Evolutionary conservation across 2,888 invertebrate genomes (phyloP).

Genomic region (Coelogynopora nodosa): DNA sequence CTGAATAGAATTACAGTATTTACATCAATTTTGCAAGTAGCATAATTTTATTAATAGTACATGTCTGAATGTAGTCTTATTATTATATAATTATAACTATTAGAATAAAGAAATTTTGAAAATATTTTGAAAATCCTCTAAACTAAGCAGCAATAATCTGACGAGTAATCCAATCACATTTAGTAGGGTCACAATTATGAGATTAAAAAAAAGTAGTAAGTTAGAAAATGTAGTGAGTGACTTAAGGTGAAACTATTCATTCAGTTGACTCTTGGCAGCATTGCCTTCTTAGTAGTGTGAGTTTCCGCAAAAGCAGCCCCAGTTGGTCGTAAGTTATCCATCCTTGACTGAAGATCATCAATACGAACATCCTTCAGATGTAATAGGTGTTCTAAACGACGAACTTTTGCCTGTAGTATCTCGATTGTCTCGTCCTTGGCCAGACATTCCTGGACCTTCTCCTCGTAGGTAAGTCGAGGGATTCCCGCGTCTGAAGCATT

Average conservation of each 20-base stretch:
- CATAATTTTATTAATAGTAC: too few relatives aligned
- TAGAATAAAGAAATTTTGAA: too few relatives aligned
- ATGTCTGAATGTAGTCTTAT: too few relatives aligned
- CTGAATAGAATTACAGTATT: too few relatives aligned
- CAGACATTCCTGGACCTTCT: constrained; percentile 58
- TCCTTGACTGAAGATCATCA: constrained; percentile 53
- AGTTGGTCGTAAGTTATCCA: constrained; percentile 42
- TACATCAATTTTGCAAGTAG: too few relatives aligned
- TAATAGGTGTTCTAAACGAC: constrained; percentile 59
- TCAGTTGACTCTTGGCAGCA: background rate
- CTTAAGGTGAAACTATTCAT: too few relatives aligned
- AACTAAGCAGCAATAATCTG: background rate
- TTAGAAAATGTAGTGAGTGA: too few relatives aligned
- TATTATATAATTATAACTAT: too few relatives aligned
- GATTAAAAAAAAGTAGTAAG: too few relatives aligned
- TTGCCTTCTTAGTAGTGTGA: background rate
- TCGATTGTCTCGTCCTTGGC: constrained; percentile 60
- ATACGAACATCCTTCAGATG: constrained; percentile 60
- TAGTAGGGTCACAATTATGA: background rate
- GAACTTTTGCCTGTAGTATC: constrained; percentile 59
- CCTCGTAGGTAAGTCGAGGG: constrained; percentile 54
- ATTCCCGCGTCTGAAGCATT: constrained; percentile 49
- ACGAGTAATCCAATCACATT: background rate
- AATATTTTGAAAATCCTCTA: background rate
- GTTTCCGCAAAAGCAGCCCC: background rate